phyloP scores from a whole-genome alignment of 2,888 invertebrate species.

The Nomada fabriciana region DNA sequence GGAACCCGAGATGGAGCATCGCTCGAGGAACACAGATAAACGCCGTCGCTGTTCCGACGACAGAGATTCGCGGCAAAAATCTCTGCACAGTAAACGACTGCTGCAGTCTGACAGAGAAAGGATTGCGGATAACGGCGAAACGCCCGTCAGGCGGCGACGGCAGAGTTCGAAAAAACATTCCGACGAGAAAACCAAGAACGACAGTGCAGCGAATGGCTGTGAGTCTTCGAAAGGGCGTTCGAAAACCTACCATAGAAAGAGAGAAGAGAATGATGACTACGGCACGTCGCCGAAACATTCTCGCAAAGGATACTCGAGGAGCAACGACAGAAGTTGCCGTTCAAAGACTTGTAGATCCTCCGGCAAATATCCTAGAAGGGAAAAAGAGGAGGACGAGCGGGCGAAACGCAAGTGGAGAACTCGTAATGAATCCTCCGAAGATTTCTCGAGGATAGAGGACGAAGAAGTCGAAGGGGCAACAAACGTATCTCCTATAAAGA shows the following conservation, averaged over 20 bases:
- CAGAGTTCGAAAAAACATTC: conserved; percentile 33
- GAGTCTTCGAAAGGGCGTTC: conserved; percentile 35
- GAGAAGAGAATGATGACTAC: conserved; percentile 13
- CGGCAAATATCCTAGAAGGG: neutral
- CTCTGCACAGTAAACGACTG: conserved; percentile 20
- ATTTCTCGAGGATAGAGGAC: neutral
- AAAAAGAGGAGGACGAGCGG: neutral
- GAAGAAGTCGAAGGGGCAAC: neutral
- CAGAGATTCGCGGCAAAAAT: conserved; percentile 39
- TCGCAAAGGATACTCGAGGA: conserved; percentile 11
- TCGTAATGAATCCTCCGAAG: neutral
- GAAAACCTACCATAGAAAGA: conserved; percentile 29
- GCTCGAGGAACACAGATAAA: conserved; percentile 50
- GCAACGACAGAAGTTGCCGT: conserved; percentile 13
- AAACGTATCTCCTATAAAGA: neutral
- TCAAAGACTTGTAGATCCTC: conserved; percentile 19
- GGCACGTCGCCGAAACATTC: conserved; percentile 15
- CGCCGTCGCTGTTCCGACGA: conserved; percentile 56
- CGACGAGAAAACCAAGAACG: conserved; percentile 34
- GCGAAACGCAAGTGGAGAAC: conserved; percentile 5
- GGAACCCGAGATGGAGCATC: conserved; percentile 82
- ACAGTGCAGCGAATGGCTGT: conserved; percentile 25
- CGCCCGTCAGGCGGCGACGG: conserved; percentile 8
- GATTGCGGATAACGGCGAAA: conserved; percentile 4
- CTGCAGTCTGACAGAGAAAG: conserved; percentile 23